Percentiles rank a stretch among this genome's conserved stretches.
phyloP scores from a whole-genome alignment of 2,797 vertebrate species.

The Myiothlypis chrysogaster region DNA sequence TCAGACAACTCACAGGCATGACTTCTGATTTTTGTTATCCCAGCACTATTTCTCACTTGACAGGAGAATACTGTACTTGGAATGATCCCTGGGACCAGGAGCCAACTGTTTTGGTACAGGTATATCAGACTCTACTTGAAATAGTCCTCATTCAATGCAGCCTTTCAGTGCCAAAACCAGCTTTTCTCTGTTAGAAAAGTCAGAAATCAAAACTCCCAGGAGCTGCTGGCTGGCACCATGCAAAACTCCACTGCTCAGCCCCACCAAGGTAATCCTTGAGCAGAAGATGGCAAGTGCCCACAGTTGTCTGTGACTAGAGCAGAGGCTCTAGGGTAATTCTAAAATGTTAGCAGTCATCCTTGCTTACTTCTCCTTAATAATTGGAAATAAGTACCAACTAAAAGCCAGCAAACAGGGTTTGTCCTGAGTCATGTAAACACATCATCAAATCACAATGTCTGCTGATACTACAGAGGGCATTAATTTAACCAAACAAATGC shows the following conservation, averaged over 20 bases:
- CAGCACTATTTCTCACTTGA: not conserved
- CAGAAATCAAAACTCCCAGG: not conserved
- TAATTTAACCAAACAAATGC: not conserved
- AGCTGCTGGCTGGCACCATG: not conserved
- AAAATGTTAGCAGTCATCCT: not conserved
- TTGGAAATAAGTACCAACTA: not conserved
- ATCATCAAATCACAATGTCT: not conserved
- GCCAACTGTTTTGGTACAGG: not conserved
- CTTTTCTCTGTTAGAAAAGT: not conserved
- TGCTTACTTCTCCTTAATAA: not conserved
- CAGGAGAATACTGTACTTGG: not conserved
- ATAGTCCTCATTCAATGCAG: not conserved
- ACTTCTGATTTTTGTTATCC: not conserved
- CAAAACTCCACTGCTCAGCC: not conserved
- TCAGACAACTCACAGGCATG: not conserved
- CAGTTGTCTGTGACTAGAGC: not conserved
- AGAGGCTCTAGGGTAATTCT: not conserved
- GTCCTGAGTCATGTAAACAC: fast-evolving
- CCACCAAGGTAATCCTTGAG: not conserved
- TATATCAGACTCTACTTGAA: not conserved
- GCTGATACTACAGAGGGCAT: not conserved
- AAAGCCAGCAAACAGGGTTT: not conserved
- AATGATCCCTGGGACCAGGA: not conserved
- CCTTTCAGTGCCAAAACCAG: not conserved
- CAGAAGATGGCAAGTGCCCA: not conserved